Evolutionary conservation across 2,888 invertebrate genomes (phyloP), one percentile per base, ranked within the genome.

Genomic region (Dryococelus australis): DNA sequence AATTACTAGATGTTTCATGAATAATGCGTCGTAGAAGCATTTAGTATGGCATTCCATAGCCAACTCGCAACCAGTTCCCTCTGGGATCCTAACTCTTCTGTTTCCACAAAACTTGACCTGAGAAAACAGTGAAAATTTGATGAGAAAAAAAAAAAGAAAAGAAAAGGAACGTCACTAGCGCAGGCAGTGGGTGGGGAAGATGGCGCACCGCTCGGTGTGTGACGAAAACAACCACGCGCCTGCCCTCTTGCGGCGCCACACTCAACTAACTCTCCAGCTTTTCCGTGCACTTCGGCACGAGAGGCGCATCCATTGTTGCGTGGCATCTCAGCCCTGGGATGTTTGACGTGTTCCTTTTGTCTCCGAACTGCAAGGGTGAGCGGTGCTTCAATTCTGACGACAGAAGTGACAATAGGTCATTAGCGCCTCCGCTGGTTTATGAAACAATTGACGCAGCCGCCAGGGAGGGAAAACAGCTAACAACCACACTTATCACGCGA

Each of bases 241-340:
- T 65, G 53, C 87, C 80, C 87, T 87, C 87, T 87, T 87, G 87
- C 85, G 87, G 87, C 87, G 81, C 27, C 85, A 81, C 85, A 20
- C 85, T 78, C 85, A 87, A 87, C 80, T 87, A 87, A 16, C 27
- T 65, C 65, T 78, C 43, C 65, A 65, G 16, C 24, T 65, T 65
- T 8, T 8, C 65, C 65, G 6, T 65, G 65, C 65, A n/a, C 65
- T 51, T 51, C 51, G 51, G 2, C 51, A 51, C 51, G 24, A 65
- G 65, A 16, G 65, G 65, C n/a, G 65, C 65, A 24, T 65, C 65
- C n/a, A 65, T 65, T 65, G 65, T 65, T 9, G 65, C 65, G 20
- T 24, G 65, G 20, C 13, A 8, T 65, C 65, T 65, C 65, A 65
- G 65, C 24, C 20, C 13, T 65, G 20, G 65, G n/a, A 65, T 65